Percentiles rank a stretch among this genome's conserved stretches.
phyloP scores from a whole-genome alignment of 2,113 vertebrate genomes.

The Amblyornis subalaris region DNA sequence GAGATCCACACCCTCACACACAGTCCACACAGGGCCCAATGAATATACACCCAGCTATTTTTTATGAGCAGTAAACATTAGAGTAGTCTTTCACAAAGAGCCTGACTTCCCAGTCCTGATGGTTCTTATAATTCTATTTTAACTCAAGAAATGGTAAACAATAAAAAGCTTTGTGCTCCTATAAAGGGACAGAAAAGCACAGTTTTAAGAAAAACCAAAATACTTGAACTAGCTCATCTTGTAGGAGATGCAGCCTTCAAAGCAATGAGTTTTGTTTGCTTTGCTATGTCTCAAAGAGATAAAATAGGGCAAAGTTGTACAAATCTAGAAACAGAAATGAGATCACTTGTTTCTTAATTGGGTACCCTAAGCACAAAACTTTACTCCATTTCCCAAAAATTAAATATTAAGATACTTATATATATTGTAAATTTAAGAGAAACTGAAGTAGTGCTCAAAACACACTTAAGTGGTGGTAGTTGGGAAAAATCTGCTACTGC shows the following conservation, averaged over 20 bases:
- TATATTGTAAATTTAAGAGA: neutral
- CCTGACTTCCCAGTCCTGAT: neutral
- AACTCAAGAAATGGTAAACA: neutral
- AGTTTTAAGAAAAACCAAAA: neutral
- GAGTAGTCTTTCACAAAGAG: neutral
- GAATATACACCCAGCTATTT: neutral
- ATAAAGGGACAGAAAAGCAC: neutral
- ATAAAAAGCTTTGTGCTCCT: neutral
- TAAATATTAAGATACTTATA: neutral
- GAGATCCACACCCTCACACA: constrained; percentile 14
- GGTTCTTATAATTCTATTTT: neutral
- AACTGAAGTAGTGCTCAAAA: neutral
- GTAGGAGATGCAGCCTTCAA: neutral
- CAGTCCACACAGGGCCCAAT: accelerated
- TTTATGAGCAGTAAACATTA: constrained; percentile 22
- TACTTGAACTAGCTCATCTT: neutral
- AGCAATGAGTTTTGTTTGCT: neutral
- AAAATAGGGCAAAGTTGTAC: neutral
- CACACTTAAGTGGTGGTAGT: neutral
- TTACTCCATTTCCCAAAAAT: neutral
- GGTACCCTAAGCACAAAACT: neutral
- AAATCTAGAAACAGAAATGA: neutral
- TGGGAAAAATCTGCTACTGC: neutral
- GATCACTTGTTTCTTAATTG: neutral
- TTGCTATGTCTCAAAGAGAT: neutral